Percentiles rank a stretch among this genome's conserved stretches.
phyloP scores from a whole-genome alignment of 2,113 vertebrate species.

The Podilymbus podiceps region DNA sequence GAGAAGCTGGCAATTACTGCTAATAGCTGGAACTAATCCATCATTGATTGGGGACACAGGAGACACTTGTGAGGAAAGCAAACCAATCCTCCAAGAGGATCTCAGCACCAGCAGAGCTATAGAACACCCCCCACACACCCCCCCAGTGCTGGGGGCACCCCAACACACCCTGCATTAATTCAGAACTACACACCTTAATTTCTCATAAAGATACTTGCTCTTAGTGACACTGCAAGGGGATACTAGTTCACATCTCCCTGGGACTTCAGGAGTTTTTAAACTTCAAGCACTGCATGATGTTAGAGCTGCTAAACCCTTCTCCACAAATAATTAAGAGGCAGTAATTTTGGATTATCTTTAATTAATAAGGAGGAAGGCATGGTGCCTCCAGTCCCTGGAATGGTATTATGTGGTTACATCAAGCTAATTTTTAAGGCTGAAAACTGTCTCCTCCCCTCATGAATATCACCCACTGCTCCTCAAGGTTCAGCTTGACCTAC shows the following conservation, averaged over 20 bases:
- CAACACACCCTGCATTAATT: background rate
- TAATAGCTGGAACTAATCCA: background rate
- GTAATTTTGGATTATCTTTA: background rate
- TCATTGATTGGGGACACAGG: background rate
- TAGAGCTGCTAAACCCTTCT: background rate
- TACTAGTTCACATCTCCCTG: background rate
- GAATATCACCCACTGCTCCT: background rate
- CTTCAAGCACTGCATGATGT: background rate
- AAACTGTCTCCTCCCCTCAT: background rate
- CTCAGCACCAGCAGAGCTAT: background rate
- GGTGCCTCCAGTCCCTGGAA: background rate
- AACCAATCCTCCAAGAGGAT: background rate
- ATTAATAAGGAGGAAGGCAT: background rate
- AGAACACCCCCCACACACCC: background rate
- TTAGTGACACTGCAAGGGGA: background rate
- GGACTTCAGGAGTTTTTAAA: background rate
- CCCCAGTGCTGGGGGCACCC: background rate
- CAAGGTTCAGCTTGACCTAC: background rate
- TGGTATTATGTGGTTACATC: background rate
- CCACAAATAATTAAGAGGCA: background rate
- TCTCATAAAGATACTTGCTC: background rate
- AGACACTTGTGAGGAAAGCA: background rate
- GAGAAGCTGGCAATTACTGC: background rate
- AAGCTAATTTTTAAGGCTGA: background rate
- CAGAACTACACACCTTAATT: background rate